Evolutionary conservation across 2,888 invertebrate species (phyloP).

Genomic region (Acanthopleura granulata): DNA sequence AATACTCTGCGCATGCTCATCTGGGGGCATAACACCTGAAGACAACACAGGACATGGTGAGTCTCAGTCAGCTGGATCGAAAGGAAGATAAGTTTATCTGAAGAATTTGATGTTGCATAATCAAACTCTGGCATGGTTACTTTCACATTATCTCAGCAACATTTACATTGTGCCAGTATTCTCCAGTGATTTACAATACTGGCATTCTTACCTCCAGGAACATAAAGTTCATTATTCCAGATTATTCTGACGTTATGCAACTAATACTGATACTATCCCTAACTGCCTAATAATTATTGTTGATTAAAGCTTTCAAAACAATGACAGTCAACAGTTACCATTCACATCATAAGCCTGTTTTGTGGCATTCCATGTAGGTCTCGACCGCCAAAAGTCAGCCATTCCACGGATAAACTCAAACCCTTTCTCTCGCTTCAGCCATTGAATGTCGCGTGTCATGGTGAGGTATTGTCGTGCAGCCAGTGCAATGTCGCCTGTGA

Average conservation of each 20-base stretch:
- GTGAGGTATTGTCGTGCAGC: constrained; percentile 46
- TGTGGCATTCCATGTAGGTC: constrained; percentile 33
- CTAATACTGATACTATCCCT: too few species aligned
- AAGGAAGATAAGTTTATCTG: too few species aligned
- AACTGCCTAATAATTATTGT: background rate
- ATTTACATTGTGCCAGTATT: too few species aligned
- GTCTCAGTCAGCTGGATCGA: background rate
- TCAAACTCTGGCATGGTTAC: too few species aligned
- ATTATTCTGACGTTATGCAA: too few species aligned
- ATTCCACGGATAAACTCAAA: constrained; percentile 43
- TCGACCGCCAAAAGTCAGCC: constrained; percentile 36
- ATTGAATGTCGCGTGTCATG: constrained; percentile 41
- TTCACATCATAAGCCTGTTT: constrained; percentile 38
- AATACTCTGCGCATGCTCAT: constrained; percentile 33
- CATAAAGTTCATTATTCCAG: too few species aligned
- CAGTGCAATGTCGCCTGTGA: constrained; percentile 41
- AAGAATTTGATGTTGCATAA: too few species aligned
- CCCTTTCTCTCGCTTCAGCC: constrained; percentile 35
- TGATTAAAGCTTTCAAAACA: background rate
- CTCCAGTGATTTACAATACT: too few species aligned
- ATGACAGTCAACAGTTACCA: constrained; percentile 30
- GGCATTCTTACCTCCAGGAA: too few species aligned
- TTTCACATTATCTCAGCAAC: too few species aligned
- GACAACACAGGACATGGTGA: too few species aligned
- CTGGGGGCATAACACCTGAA: constrained; percentile 48